phyloP scores from a whole-genome alignment of 2,888 invertebrate species.

The Mythimna ferrago region DNA sequence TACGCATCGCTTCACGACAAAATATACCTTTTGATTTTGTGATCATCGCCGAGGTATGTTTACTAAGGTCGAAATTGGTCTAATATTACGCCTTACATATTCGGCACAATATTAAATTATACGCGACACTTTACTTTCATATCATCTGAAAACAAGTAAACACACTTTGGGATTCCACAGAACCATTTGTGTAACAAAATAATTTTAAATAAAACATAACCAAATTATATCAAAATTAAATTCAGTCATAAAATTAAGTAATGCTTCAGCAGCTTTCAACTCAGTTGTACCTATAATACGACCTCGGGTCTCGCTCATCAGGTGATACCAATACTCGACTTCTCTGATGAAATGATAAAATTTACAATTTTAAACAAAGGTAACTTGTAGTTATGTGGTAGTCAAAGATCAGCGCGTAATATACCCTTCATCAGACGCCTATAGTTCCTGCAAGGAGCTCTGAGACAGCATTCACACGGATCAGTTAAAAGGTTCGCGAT shows the following conservation, averaged over 20 bases:
- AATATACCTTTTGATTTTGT: conserved; percentile 76
- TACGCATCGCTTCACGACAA: conserved; percentile 78
- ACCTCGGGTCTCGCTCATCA: conserved; percentile 60
- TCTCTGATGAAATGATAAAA: conserved; percentile 35
- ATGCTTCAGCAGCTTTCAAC: conserved; percentile 84
- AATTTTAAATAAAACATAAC: conserved; percentile 80
- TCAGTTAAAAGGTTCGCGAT: conserved; percentile 32
- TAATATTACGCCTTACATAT: conserved; percentile 22
- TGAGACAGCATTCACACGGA: conserved; percentile 35
- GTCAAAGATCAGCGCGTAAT: conserved; percentile 38
- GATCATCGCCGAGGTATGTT: conserved; percentile 75
- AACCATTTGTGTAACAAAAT: conserved; percentile 78
- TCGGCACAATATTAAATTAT: conserved; percentile 24
- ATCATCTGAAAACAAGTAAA: conserved; percentile 58
- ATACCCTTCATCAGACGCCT: conserved; percentile 33
- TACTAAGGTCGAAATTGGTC: conserved; percentile 25
- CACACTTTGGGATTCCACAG: conserved; percentile 74
- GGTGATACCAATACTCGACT: conserved; percentile 52
- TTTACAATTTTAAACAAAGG: conserved; percentile 48
- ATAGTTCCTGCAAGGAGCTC: conserved; percentile 23
- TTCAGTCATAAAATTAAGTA: conserved; percentile 82
- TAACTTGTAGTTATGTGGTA: conserved; percentile 48
- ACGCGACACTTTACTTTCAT: conserved; percentile 13
- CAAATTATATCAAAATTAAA: conserved; percentile 80
- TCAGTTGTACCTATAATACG: conserved; percentile 73